Evolutionary conservation across 2,797 vertebrate genomes (phyloP).

Genomic region (Platalea minor): DNA sequence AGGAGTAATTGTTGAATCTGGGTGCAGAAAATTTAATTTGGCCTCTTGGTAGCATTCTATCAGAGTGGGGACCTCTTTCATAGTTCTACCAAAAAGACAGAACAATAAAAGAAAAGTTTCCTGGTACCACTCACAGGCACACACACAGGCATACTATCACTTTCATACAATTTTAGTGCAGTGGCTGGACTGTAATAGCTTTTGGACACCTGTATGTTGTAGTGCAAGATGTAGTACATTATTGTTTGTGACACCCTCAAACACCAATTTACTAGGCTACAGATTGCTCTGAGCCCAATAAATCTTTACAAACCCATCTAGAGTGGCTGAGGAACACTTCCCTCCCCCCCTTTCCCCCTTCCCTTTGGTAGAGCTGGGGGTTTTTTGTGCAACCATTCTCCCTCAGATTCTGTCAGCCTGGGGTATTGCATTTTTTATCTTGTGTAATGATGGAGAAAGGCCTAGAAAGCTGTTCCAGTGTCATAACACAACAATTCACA

Average conservation of each 20-base stretch:
- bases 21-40: constrained; percentile 66
- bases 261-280: constrained; percentile 74
- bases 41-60: constrained; percentile 42
- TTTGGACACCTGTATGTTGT: constrained; percentile 67
- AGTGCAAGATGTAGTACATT: constrained; percentile 66
- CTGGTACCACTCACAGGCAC: constrained; percentile 29
- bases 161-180: constrained; percentile 67
- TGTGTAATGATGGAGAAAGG: not conserved
- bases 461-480: not conserved
- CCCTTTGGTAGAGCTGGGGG: not conserved
- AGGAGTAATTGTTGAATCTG: constrained; percentile 13
- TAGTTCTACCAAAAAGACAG: constrained; percentile 47
- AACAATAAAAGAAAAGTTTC: constrained; percentile 60
- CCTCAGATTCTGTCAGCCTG: constrained; percentile 14
- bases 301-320: constrained; percentile 70
- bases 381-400: not conserved
- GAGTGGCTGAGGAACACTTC: not conserved
- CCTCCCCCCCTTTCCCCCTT: not conserved
- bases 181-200: constrained; percentile 67
- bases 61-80: constrained; percentile 2
- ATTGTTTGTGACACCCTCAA: constrained; percentile 77
- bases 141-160: constrained; percentile 38
- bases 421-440: not conserved
- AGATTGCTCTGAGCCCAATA: constrained; percentile 71
- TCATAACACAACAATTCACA: not conserved